phyloP scores from a whole-genome alignment of 1,140 invertebrate genomes.

The Leucophenga varia region DNA sequence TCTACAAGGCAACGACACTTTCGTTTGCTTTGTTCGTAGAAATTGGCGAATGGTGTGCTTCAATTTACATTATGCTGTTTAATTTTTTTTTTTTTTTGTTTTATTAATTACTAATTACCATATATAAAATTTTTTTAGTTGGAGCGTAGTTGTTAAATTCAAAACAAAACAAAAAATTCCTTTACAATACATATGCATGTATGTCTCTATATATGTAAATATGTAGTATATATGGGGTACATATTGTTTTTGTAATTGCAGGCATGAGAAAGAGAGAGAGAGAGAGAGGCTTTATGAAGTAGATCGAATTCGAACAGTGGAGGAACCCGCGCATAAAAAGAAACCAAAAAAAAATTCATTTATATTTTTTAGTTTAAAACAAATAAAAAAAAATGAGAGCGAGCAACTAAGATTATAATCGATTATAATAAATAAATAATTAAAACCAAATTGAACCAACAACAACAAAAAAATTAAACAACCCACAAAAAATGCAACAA shows the following conservation, averaged over 20 bases:
- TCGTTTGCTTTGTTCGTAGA: too few species aligned
- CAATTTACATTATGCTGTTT: too few species aligned
- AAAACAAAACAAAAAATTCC: conserved; percentile 1
- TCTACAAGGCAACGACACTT: too few species aligned
- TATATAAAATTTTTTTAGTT: too few species aligned
- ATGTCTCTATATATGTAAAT: too few species aligned
- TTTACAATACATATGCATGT: too few species aligned
- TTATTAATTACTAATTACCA: too few species aligned
- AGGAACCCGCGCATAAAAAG: conserved; percentile 9
- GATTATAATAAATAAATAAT: conserved; percentile 11
- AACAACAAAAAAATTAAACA: too few species aligned
- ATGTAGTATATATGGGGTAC: neutral
- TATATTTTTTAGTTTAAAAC: neutral
- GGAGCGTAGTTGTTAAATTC: too few species aligned
- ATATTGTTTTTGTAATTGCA: conserved; percentile 10
- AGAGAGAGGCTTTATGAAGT: conserved; percentile 28
- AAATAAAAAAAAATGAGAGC: conserved; percentile 6
- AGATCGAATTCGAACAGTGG: conserved; percentile 3
- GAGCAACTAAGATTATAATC: conserved; percentile 8
- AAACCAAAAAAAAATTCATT: conserved; percentile 4
- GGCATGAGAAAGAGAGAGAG: conserved; percentile 5
- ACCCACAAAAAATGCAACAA: conserved; percentile 46
- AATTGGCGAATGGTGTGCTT: too few species aligned
- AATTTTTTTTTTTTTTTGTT: too few species aligned
- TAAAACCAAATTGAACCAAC: conserved; percentile 28